These are phyloP conservation scores for Lissocephala sabroskyi DNA, from an alignment of 2,888 invertebrate genomes.

Conservation along the genomic window DNA sequence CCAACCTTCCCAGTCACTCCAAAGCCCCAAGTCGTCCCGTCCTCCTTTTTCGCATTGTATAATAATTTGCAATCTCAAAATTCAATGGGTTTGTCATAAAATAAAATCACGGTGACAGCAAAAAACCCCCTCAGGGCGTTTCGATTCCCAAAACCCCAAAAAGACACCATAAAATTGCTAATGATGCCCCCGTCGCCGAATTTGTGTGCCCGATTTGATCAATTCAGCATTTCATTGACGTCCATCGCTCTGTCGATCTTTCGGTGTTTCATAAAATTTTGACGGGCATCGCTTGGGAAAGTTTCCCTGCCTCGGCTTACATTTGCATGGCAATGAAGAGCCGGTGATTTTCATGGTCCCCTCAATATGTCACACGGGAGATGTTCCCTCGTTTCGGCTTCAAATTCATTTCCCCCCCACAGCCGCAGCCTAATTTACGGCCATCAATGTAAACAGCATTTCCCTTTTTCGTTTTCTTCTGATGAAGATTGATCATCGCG, in stretches of 20 bases:
- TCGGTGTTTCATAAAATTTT: slow-evolving; percentile 39
- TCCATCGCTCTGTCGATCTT: background rate
- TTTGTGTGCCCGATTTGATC: slow-evolving; percentile 35
- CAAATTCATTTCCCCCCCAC: slow-evolving; percentile 5
- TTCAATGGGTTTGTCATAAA: no score
- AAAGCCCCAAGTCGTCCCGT: no score
- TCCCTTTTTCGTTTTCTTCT: background rate
- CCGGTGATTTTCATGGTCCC: slow-evolving; percentile 3
- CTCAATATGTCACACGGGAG: slow-evolving; percentile 10
- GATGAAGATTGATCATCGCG: slow-evolving; percentile 14
- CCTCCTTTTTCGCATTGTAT: no score
- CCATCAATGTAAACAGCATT: background rate
- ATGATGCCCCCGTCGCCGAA: slow-evolving; percentile 18
- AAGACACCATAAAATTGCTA: slow-evolving; percentile 51
- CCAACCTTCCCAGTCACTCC: no score
- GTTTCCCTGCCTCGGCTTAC: slow-evolving; percentile 15
- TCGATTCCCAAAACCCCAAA: no score
- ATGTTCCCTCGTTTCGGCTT: background rate
- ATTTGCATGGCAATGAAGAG: slow-evolving; percentile 20
- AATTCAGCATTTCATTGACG: slow-evolving; percentile 34
- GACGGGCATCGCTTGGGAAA: slow-evolving; percentile 35
- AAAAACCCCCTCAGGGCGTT: no score
- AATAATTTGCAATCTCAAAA: slow-evolving; percentile 2
- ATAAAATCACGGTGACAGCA: slow-evolving; percentile 22
- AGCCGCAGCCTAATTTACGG: background rate